Evolutionary conservation across 2,113 vertebrate species (phyloP).

Genomic region (Ornithorhynchus anatinus): DNA sequence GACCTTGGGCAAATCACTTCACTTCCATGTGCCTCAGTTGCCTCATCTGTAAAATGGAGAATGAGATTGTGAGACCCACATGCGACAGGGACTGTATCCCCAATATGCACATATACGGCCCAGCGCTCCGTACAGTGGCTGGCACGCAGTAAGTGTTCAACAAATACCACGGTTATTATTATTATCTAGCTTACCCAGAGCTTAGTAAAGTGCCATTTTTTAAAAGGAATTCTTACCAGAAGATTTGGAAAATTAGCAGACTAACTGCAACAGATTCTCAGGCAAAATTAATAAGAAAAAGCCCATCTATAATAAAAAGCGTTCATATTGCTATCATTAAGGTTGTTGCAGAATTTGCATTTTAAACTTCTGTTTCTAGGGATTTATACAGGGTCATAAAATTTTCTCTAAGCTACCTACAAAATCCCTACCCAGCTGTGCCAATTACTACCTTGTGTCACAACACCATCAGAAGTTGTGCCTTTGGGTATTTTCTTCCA

Average conservation of each 20-base stretch:
- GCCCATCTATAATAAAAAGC: not conserved
- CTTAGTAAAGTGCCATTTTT: too few species aligned
- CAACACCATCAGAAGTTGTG: not conserved
- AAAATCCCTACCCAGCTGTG: not conserved
- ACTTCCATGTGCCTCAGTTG: too few species aligned
- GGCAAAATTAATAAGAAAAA: not conserved
- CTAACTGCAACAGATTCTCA: not conserved
- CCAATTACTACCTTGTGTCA: not conserved
- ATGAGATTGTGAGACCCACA: too few species aligned
- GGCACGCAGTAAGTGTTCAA: too few species aligned
- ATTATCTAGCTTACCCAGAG: too few species aligned
- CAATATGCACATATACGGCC: too few species aligned
- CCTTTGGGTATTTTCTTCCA: not conserved
- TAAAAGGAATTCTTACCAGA: not conserved
- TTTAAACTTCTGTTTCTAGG: conserved; percentile 14
- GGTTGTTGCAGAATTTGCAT: not conserved
- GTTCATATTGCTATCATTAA: not conserved
- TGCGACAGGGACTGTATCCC: too few species aligned
- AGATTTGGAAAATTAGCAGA: not conserved
- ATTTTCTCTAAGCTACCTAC: conserved; percentile 3
- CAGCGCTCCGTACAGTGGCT: too few species aligned
- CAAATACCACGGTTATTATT: too few species aligned
- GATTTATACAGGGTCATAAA: not conserved
- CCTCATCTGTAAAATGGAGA: too few species aligned
- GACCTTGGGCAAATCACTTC: too few species aligned